Percentiles rank a stretch among this genome's conserved stretches.
These are phyloP conservation scores for Pogonus chalceus DNA, from an alignment of 1,140 invertebrate species.

Conservation along the genomic window DNA sequence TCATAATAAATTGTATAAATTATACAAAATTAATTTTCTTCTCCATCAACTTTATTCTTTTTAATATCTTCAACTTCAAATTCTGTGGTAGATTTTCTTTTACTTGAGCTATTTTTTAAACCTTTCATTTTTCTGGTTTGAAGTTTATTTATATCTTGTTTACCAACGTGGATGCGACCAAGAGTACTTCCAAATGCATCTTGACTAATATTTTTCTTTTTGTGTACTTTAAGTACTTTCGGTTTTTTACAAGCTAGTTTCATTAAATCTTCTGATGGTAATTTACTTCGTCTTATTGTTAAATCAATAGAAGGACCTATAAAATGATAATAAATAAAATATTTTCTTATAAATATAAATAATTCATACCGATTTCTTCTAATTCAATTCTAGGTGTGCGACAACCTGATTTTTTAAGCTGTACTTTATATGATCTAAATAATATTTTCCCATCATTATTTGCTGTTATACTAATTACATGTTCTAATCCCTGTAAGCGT, in stretches of 20 bases:
- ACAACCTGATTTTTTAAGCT: constrained; percentile 84
- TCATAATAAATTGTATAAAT: no score
- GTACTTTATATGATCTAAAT: constrained; percentile 81
- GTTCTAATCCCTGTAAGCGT: constrained; percentile 84
- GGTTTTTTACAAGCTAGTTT: constrained; percentile 80
- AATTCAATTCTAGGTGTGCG: constrained; percentile 82
- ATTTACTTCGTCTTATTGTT: constrained; percentile 67
- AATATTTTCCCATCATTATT: constrained; percentile 66
- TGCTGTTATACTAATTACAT: constrained; percentile 82
- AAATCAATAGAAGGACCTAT: constrained; percentile 83
- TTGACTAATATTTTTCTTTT: constrained; percentile 83
- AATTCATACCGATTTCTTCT: constrained; percentile 67
- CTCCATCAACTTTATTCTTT: constrained; percentile 23
- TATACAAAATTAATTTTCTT: no score
- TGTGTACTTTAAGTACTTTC: constrained; percentile 67
- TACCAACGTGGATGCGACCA: constrained; percentile 86
- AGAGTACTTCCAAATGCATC: constrained; percentile 82
- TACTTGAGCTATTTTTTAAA: constrained; percentile 62
- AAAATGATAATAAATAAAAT: constrained; percentile 14
- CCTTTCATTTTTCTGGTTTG: constrained; percentile 94
- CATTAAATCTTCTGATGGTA: constrained; percentile 85
- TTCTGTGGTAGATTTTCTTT: constrained; percentile 44
- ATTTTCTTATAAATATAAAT: constrained; percentile 5
- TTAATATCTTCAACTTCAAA: constrained; percentile 44
- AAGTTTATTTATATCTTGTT: constrained; percentile 75